phyloP scores from a whole-genome alignment of 2,113 vertebrate genomes.

The Clarias batrachus region DNA sequence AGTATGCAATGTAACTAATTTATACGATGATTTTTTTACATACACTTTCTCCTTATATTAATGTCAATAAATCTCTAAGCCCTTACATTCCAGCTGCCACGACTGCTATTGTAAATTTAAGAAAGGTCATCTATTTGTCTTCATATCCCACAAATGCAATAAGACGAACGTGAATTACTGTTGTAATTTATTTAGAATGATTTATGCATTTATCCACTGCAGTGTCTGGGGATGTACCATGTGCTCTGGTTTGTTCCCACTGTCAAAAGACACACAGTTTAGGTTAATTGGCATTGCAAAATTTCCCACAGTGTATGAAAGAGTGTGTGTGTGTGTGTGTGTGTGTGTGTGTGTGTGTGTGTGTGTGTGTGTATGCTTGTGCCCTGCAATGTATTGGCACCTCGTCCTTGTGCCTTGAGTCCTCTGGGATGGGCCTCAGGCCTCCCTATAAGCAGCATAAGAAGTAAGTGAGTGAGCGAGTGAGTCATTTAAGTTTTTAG shows the following conservation, averaged over 20 bases:
- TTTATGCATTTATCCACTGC: conserved; percentile 1
- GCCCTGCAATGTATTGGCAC: too few species aligned
- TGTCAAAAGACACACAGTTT: too few species aligned
- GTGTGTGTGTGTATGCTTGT: too few species aligned
- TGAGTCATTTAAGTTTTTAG: background rate
- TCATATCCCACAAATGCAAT: background rate
- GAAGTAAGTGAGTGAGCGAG: too few species aligned
- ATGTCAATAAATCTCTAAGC: background rate
- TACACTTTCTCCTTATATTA: background rate
- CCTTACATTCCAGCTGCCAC: background rate
- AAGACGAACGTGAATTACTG: background rate
- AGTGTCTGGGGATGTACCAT: background rate
- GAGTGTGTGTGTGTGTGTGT: too few species aligned
- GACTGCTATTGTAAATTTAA: background rate
- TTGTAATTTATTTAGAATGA: background rate
- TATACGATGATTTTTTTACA: conserved; percentile 1
- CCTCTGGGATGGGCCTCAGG: too few species aligned
- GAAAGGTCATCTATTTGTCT: background rate
- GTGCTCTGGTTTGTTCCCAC: background rate
- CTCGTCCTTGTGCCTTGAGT: too few species aligned
- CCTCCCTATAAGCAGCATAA: too few species aligned
- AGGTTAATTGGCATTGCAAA: too few species aligned
- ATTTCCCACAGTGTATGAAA: too few species aligned
- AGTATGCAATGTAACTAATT: conserved; percentile 33
- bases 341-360: too few species aligned